Percentiles rank a stretch among this genome's conserved stretches.
Conservation (phyloP, 1,140 invertebrate genomes). For the Meteorus sp. region DNA sequence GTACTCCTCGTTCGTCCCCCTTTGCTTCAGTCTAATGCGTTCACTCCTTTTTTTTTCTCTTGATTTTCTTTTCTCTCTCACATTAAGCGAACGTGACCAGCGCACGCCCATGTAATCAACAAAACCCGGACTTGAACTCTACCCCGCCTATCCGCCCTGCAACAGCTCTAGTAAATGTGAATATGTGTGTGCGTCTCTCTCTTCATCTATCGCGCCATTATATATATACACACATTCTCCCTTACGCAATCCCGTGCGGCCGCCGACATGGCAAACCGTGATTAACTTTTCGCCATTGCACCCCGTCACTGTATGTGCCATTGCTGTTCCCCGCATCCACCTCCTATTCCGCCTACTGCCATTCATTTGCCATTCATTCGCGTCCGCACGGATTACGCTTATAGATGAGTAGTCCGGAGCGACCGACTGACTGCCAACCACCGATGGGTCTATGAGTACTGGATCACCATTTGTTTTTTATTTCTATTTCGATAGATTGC, state of each 20-base stretch:
- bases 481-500: constrained; percentile 8
- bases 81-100: constrained; percentile 29
- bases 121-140: constrained; percentile 37
- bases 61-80: constrained; percentile 23
- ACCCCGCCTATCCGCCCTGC: neutral
- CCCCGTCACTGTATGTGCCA: constrained; percentile 26
- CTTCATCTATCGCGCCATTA: neutral
- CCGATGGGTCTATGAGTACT: constrained; percentile 21
- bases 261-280: constrained; percentile 58
- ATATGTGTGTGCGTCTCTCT: constrained; percentile 5
- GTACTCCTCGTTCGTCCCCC: constrained; percentile 17
- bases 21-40: no score
- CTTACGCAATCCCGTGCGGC: constrained; percentile 45
- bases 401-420: constrained; percentile 31
- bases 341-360: constrained; percentile 28
- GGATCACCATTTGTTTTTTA: neutral
- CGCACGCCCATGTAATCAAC: constrained; percentile 59
- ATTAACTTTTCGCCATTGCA: constrained; percentile 59
- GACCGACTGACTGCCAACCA: constrained; percentile 31
- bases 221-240: constrained; percentile 19
- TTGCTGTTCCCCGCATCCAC: no score
- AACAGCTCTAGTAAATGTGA: neutral
- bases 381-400: constrained; percentile 54
- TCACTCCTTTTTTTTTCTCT: constrained; percentile 22
- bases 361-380: constrained; percentile 61